phyloP scores from a whole-genome alignment of 2,888 invertebrate genomes.

The Amblyjoppa proteus region DNA sequence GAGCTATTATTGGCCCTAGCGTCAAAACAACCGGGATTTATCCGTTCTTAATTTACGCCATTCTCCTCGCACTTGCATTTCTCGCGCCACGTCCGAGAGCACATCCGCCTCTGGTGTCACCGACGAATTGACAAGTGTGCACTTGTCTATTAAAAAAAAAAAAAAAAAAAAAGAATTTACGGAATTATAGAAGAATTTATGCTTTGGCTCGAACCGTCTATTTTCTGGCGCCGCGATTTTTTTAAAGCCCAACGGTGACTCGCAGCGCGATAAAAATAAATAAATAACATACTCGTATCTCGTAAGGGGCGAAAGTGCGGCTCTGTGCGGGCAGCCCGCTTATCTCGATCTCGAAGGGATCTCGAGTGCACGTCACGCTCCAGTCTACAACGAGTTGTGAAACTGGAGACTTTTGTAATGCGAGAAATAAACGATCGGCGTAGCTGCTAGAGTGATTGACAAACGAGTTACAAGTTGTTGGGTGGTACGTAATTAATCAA shows the following conservation, averaged over 20 bases:
- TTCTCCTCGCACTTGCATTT: conserved; percentile 18
- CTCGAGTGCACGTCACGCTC: background rate
- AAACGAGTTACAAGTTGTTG: background rate
- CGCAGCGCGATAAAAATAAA: background rate
- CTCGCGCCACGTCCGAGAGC: background rate
- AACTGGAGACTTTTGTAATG: background rate
- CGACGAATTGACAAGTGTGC: background rate
- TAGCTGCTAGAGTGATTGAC: background rate
- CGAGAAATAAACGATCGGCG: background rate
- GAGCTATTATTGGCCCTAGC: conserved; percentile 64
- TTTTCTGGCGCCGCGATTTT: background rate
- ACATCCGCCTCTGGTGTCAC: background rate
- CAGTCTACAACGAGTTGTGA: background rate
- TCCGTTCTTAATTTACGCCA: conserved; percentile 61
- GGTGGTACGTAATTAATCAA: background rate
- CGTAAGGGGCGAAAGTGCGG: conserved; percentile 69
- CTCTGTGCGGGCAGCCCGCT: background rate
- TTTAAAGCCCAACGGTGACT: background rate
- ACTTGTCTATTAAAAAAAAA: background rate
- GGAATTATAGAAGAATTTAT: background rate
- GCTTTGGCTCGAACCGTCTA: background rate
- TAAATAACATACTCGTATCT: conserved; percentile 39
- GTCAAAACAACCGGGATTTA: conserved; percentile 65
- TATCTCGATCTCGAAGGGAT: conserved; percentile 18
- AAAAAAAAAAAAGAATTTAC: no score